These are phyloP conservation scores for Baryphthengus martii DNA, from an alignment of 2,113 vertebrate species.

Conservation along the genomic window DNA sequence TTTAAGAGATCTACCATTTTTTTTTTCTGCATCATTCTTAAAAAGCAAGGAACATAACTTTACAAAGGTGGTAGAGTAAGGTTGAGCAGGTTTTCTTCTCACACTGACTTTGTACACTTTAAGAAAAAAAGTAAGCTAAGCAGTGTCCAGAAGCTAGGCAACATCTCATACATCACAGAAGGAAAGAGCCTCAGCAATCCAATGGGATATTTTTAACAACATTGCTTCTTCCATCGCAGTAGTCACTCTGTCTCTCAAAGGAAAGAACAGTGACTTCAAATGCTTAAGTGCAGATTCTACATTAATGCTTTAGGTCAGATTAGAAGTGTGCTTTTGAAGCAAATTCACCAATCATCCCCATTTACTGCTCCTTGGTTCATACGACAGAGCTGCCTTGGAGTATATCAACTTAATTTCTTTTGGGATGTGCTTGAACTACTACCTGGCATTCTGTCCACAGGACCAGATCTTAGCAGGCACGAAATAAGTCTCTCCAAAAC, in stretches of 20 bases:
- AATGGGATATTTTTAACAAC: background rate
- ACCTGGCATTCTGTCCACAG: background rate
- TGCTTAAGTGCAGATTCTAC: background rate
- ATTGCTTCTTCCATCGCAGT: background rate
- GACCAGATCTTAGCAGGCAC: background rate
- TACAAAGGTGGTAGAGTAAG: background rate
- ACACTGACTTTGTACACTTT: background rate
- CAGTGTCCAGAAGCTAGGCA: background rate
- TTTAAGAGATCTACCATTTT: background rate
- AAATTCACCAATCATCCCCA: background rate
- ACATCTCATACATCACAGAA: background rate
- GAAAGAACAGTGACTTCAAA: background rate
- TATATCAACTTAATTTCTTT: background rate
- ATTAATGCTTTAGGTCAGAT: background rate
- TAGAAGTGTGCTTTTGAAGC: constrained; percentile 22
- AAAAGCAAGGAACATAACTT: background rate
- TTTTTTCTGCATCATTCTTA: background rate
- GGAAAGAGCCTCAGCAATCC: background rate
- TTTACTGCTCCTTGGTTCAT: background rate
- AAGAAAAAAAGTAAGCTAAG: background rate
- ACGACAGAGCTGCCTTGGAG: background rate
- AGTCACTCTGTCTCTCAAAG: background rate
- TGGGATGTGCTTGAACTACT: background rate
- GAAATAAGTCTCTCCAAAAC: background rate
- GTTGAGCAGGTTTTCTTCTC: background rate